These are phyloP conservation scores for Nicator chloris DNA, from an alignment of 2,113 vertebrate genomes.

Conservation along the genomic window DNA sequence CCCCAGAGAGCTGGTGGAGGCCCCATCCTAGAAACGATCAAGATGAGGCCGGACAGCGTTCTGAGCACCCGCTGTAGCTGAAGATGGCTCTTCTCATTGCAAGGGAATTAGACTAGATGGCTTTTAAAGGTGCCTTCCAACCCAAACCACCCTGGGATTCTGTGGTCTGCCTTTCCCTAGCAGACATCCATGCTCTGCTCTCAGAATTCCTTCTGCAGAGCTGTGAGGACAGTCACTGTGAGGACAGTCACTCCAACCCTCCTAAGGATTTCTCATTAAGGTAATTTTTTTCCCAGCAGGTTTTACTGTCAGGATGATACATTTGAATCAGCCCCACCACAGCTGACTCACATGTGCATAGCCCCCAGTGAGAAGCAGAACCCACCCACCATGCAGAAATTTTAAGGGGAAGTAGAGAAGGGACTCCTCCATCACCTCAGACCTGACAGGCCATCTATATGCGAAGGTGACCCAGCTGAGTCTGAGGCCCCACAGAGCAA, in stretches of 20 bases:
- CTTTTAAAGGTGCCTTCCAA: not conserved
- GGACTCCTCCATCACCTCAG: not conserved
- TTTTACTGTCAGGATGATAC: not conserved
- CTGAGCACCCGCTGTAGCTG: not conserved
- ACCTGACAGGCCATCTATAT: not conserved
- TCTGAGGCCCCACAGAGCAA: not conserved
- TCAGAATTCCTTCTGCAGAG: not conserved
- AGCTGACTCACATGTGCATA: not conserved
- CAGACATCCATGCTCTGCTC: rapidly evolving
- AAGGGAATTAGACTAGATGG: not conserved
- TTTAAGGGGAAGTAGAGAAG: not conserved
- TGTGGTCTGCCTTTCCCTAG: not conserved
- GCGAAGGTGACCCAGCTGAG: not conserved
- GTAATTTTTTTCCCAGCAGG: not conserved
- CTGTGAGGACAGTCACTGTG: rapidly evolving
- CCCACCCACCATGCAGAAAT: rapidly evolving
- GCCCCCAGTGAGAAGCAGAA: not conserved
- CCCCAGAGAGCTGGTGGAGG: not conserved
- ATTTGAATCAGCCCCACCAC: not conserved
- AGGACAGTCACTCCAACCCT: not conserved
- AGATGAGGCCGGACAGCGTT: not conserved
- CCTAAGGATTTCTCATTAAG: not conserved
- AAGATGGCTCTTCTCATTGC: not conserved
- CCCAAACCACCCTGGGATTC: not conserved
- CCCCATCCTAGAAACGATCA: not conserved